Conservation (phyloP, 1,140 invertebrate species). For the Aricia agestis region DNA sequence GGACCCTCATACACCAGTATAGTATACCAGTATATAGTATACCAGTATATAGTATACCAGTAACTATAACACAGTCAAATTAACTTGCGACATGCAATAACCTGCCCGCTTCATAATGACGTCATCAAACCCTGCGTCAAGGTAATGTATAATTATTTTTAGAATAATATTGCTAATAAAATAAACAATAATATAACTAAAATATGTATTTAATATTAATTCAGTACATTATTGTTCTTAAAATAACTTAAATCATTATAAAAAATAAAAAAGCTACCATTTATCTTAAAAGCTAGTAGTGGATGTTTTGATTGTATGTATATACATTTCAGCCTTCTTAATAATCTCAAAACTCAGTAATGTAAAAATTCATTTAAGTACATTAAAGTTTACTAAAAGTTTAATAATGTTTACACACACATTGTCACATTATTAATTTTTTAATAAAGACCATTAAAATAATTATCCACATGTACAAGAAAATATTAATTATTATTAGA, state of each 20-base stretch:
- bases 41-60: no score
- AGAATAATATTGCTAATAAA: neutral
- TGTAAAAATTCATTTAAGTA: neutral
- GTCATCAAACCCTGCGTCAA: no score
- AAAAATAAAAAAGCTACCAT: slow-evolving; percentile 1
- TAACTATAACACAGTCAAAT: no score
- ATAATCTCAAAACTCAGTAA: slow-evolving; percentile 14
- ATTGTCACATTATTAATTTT: neutral
- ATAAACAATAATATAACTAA: neutral
- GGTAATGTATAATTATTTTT: no score
- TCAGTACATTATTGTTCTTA: slow-evolving; percentile 6
- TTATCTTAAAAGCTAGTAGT: slow-evolving; percentile 16
- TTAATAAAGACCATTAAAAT: neutral
- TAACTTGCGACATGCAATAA: no score
- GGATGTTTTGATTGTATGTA: slow-evolving; percentile 6
- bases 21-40: no score
- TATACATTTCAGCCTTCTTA: slow-evolving; percentile 19
- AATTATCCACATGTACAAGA: neutral
- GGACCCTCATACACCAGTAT: no score
- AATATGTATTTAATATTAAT: slow-evolving; percentile 4
- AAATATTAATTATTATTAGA: no score
- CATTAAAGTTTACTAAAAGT: no score
- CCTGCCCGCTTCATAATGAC: no score
- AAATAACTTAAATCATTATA: slow-evolving; percentile 5
- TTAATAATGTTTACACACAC: no score